Percentiles rank a stretch among this genome's conserved stretches.
These are phyloP conservation scores for Hemicordylus capensis DNA, from an alignment of 2,113 vertebrate species.

Conservation along the genomic window DNA sequence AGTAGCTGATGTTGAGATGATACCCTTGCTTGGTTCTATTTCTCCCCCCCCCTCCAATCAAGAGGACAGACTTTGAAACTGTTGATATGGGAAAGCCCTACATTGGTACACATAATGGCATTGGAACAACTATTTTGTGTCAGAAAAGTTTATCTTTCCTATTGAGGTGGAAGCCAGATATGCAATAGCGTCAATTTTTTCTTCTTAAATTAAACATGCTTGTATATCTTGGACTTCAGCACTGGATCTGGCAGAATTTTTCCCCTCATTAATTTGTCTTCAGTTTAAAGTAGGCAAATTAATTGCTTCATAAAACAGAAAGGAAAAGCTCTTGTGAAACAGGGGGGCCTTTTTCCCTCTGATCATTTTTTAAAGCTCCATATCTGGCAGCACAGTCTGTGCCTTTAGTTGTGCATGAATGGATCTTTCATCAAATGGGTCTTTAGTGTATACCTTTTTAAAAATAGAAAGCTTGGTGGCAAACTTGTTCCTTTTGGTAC, in stretches of 20 bases:
- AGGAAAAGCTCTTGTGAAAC: background rate
- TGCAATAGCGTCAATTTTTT: conserved; percentile 29
- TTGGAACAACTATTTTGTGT: background rate
- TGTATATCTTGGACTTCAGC: conserved; percentile 1
- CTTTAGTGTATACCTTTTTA: background rate
- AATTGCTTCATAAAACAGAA: conserved; percentile 40
- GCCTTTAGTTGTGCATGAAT: background rate
- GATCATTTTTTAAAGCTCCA: background rate
- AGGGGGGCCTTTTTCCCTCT: background rate
- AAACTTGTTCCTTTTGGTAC: background rate
- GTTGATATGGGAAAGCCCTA: background rate
- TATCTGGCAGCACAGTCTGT: background rate
- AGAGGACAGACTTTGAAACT: conserved; percentile 12
- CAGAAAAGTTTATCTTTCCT: conserved; percentile 23
- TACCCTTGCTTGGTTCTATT: background rate
- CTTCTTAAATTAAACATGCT: conserved; percentile 49
- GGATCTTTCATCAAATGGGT: background rate
- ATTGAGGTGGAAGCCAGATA: conserved; percentile 19
- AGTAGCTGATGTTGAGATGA: conserved; percentile 23
- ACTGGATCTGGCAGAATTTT: background rate
- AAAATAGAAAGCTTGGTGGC: background rate
- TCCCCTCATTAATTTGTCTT: conserved; percentile 9
- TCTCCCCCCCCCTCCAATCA: conserved; percentile 19
- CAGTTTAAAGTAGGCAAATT: conserved; percentile 22
- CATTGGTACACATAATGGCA: background rate